Evolutionary conservation across 2,113 vertebrate species (phyloP).

Genomic region (Oryzias javanicus): DNA sequence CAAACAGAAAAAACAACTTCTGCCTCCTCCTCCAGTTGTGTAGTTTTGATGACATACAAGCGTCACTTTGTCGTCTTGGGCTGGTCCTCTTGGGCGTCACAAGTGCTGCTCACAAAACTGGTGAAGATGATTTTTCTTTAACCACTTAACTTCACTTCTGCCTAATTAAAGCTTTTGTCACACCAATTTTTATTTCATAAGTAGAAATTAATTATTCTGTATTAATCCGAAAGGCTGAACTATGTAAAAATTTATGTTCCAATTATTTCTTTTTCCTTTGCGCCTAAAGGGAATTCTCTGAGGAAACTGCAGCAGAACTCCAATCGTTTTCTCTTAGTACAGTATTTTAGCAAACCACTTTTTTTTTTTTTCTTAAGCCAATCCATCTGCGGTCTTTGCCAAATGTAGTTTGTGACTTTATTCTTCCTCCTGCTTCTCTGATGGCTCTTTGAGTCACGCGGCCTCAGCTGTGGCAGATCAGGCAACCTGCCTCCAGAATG

Average conservation of each 20-base stretch:
- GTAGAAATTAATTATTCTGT: conserved; percentile 53
- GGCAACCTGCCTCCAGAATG: conserved; percentile 37
- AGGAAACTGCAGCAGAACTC: conserved; percentile 42
- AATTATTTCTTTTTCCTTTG: conserved; percentile 43
- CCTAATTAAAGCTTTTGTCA: too few species aligned
- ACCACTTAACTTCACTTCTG: too few species aligned
- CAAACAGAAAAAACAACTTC: too few species aligned
- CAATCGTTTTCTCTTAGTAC: conserved; percentile 53
- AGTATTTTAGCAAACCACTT: conserved; percentile 36
- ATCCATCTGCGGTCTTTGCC: conserved; percentile 18
- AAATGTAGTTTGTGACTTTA: conserved; percentile 42
- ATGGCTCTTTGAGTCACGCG: conserved; percentile 21
- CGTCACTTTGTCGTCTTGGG: too few species aligned
- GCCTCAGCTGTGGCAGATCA: conserved; percentile 28
- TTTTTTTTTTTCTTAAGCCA: conserved; percentile 25
- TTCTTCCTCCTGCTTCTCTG: conserved; percentile 31
- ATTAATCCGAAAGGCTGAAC: conserved; percentile 36
- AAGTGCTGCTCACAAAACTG: neutral
- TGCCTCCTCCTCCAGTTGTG: too few species aligned
- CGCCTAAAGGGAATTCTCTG: conserved; percentile 30
- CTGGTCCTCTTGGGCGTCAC: too few species aligned
- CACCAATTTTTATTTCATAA: conserved; percentile 40
- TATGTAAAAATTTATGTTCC: conserved; percentile 54
- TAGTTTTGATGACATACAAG: too few species aligned
- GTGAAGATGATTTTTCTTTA: too few species aligned